Conservation (phyloP, 2,113 vertebrate species). For the Pachyramphus minor region DNA sequence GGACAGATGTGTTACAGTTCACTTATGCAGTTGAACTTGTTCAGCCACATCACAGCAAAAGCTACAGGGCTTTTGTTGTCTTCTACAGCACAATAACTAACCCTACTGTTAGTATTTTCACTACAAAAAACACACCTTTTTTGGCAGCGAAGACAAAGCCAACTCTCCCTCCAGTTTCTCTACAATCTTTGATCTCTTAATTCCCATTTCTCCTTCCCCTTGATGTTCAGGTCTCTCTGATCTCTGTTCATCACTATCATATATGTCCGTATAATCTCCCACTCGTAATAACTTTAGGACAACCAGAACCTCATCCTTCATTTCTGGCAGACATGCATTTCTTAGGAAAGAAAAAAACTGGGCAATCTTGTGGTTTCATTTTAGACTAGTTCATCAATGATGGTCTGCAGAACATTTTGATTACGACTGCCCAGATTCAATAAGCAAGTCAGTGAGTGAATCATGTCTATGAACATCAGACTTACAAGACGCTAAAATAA, state of each 20-base stretch:
- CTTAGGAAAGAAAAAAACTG: not conserved
- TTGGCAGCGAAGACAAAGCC: constrained; percentile 47
- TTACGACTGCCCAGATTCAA: not conserved
- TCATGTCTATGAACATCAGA: not conserved
- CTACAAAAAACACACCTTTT: not conserved
- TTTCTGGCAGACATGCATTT: not conserved
- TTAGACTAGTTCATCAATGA: not conserved
- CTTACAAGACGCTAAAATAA: not conserved
- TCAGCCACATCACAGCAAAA: not conserved
- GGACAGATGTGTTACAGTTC: not conserved
- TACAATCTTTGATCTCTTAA: constrained; percentile 35
- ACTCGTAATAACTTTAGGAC: not conserved
- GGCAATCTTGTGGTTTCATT: not conserved
- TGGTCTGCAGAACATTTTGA: not conserved
- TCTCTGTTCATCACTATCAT: constrained; percentile 7
- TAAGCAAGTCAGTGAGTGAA: not conserved
- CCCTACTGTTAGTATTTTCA: not conserved
- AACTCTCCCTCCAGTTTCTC: constrained; percentile 28
- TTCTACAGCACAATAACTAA: not conserved
- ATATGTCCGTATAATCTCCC: not conserved
- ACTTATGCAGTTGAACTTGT: not conserved
- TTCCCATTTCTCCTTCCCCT: constrained; percentile 38
- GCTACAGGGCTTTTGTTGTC: not conserved
- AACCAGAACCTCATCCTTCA: not conserved
- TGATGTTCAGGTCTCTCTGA: constrained; percentile 23